Evolutionary conservation across 2,797 vertebrate genomes (phyloP), one percentile per base, ranked within the genome.

Genomic region (Arrhamphus sclerolepis): DNA sequence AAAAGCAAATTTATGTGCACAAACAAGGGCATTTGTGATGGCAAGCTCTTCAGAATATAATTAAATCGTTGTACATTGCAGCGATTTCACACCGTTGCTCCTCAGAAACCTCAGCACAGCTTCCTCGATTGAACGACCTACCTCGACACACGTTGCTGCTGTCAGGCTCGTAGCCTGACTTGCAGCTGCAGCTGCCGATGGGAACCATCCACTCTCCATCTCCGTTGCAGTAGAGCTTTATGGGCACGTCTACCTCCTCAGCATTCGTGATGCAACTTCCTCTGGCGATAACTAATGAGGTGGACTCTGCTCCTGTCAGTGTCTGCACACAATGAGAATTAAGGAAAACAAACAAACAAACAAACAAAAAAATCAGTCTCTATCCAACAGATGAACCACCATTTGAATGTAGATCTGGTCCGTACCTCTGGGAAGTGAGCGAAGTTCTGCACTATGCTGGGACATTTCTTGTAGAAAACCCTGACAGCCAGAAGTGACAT

Each of bases 171-270:
- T 96, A 96, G 39, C 97, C 98, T 18, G 96, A 91, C 84, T 94
- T 95, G 87, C 98, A 98, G 50, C 96, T 96, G 75, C 98, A 99
- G 83, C 96, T 95, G 38, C 98, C 97, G 0, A 99, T 99, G 56
- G 98, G 98, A 20, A 98, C 98, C 95, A 99, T 97, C 98, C 98
- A 99, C 66, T 98, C 98, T 28, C 98, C 97, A 0, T 99, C 97
- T 0, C 97, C 97, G 0, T 98, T 98, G 85, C 97, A 99, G 91
- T 98, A 99, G 55, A 99, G 93, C 80, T 97, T 99, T 82, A 98
- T 97, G 67, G 97, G 97, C 59, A 96, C 95, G 0, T 99, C 97
- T 56, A 97, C 95, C 78, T 98, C 98, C 90, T 98, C 96, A 0
- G 97, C 96, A 0, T 98, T 96, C 79, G 95, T 89, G 69, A 99